phyloP scores from a whole-genome alignment of 1,140 invertebrate species.

The Camponotus vicinus region DNA sequence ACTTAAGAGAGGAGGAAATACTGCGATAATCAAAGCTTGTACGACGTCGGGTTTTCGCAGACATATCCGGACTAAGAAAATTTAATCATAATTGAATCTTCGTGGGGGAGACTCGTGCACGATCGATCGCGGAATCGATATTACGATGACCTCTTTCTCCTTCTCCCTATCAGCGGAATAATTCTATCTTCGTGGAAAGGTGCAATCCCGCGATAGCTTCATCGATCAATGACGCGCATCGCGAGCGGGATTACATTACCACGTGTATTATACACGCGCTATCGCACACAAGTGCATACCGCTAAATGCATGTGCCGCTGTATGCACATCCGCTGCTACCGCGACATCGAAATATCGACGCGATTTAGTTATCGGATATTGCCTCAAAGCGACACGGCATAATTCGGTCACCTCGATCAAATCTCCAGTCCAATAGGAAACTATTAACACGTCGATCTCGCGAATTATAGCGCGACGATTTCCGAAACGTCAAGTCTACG shows the following conservation, averaged over 20 bases:
- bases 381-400: background rate
- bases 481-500: background rate
- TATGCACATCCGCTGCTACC: background rate
- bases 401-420: slow-evolving; percentile 12
- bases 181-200: slow-evolving; percentile 22
- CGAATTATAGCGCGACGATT: background rate
- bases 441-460: slow-evolving; percentile 27
- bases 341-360: background rate
- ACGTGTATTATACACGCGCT: slow-evolving; percentile 6
- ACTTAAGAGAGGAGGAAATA: no score
- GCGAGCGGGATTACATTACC: background rate
- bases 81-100: background rate
- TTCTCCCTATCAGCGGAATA: slow-evolving; percentile 1
- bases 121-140: slow-evolving; percentile 31
- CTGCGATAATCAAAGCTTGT: no score
- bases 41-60: background rate
- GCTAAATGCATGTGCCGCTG: slow-evolving; percentile 30
- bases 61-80: background rate
- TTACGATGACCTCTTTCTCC: background rate
- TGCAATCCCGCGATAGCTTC: slow-evolving; percentile 10
- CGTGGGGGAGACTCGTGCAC: background rate
- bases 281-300: background rate
- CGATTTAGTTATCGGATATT: slow-evolving; percentile 48
- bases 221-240: slow-evolving; percentile 33
- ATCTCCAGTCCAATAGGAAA: background rate